Evolutionary conservation across 2,888 invertebrate species (phyloP).

Genomic region (Cosmorhoe ocellata): DNA sequence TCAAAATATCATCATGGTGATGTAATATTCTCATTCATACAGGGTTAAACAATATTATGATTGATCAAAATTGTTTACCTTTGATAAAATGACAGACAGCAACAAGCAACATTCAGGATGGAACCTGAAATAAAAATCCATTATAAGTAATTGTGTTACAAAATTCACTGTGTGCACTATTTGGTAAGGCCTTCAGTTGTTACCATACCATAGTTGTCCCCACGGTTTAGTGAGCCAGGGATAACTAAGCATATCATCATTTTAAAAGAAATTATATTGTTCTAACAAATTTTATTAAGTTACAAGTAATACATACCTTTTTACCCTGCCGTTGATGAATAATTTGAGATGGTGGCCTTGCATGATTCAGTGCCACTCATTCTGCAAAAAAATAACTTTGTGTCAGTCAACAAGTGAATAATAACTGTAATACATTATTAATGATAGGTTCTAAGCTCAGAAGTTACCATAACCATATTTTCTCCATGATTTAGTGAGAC

Average conservation of each 20-base stretch:
- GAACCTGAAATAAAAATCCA: not conserved
- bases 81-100: not conserved
- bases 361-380: too few species aligned
- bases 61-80: too few species aligned
- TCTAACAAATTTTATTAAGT: too few species aligned
- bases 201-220: slow-evolving; percentile 65
- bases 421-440: not conserved
- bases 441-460: slow-evolving; percentile 36
- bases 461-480: slow-evolving; percentile 62
- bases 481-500: slow-evolving; percentile 63
- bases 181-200: slow-evolving; percentile 42
- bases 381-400: not conserved
- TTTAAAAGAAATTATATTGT: not conserved
- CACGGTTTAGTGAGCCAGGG: slow-evolving; percentile 66
- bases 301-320: not conserved
- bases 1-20: slow-evolving; percentile 20
- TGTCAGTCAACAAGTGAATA: not conserved
- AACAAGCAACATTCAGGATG: not conserved
- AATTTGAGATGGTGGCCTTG: too few species aligned
- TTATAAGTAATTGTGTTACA: not conserved
- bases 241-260: slow-evolving; percentile 67
- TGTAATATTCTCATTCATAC: too few species aligned
- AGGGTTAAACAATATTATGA: too few species aligned
- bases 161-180: not conserved
- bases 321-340: too few species aligned